Conservation (phyloP, 2,888 invertebrate species). For the Folsomia manolachei region DNA sequence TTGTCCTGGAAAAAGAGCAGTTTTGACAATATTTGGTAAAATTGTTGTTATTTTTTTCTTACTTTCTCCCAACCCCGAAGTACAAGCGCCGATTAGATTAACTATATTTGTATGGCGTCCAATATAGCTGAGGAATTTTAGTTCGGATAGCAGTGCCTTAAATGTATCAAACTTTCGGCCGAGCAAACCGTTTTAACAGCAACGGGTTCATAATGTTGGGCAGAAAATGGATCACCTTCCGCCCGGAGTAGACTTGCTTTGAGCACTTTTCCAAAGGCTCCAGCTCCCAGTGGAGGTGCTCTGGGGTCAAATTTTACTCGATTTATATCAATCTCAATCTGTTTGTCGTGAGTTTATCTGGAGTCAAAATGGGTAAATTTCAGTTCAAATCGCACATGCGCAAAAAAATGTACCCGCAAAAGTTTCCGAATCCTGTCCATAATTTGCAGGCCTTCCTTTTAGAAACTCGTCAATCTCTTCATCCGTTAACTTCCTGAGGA, state of each 20-base stretch:
- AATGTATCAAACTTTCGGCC: not conserved
- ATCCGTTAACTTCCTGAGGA: not conserved
- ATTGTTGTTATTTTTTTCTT: not conserved
- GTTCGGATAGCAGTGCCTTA: conserved; percentile 1
- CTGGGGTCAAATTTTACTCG: not conserved
- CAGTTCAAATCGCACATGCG: not conserved
- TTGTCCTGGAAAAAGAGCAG: conserved; percentile 20
- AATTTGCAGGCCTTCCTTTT: not conserved
- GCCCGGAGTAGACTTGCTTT: not conserved
- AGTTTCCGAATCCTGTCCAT: not conserved
- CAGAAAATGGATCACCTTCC: not conserved
- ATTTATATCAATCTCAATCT: not conserved
- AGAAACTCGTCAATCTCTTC: not conserved
- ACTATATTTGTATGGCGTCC: not conserved
- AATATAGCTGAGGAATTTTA: conserved; percentile 4
- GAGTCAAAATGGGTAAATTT: not conserved
- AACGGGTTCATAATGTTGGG: not conserved
- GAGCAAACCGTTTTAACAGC: not conserved
- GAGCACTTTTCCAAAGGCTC: not conserved
- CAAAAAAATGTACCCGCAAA: not conserved
- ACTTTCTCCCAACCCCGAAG: not conserved
- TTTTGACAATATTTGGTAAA: not conserved
- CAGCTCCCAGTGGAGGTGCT: not conserved
- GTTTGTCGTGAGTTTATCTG: not conserved
- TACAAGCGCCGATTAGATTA: conserved; percentile 4